phyloP scores from a whole-genome alignment of 2,888 invertebrate species.

The Fragum fragum region DNA sequence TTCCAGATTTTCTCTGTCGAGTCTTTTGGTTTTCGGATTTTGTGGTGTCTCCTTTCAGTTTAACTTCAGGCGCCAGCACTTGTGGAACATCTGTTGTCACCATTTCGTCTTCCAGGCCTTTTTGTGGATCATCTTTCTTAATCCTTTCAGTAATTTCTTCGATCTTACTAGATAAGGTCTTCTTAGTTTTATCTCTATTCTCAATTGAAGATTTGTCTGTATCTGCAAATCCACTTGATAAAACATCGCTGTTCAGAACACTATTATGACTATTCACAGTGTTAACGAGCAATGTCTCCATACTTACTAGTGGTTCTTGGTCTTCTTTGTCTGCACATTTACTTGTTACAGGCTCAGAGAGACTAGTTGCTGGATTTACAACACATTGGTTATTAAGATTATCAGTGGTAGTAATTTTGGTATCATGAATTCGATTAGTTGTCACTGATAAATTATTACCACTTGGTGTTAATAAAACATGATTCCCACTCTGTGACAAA shows the following conservation, averaged over 20 bases:
- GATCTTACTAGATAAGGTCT: constrained; percentile 62
- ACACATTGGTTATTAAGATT: no score
- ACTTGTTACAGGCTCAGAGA: no score
- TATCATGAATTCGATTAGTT: background rate
- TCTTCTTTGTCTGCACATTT: background rate
- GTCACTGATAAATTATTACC: background rate
- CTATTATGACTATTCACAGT: background rate
- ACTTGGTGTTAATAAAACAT: background rate
- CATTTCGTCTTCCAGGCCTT: background rate
- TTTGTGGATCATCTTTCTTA: constrained; percentile 53
- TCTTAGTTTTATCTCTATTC: constrained; percentile 56
- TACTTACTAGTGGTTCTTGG: background rate
- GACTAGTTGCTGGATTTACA: no score
- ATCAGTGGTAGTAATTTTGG: no score
- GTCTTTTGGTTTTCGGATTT: constrained; percentile 2
- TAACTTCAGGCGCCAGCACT: background rate
- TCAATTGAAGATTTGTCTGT: background rate
- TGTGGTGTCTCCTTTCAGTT: background rate
- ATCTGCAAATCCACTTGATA: background rate
- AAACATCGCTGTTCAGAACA: background rate
- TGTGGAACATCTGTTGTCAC: constrained; percentile 32
- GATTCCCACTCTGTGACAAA: background rate
- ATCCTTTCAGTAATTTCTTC: constrained; percentile 64
- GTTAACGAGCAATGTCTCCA: constrained; percentile 21
- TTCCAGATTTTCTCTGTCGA: constrained; percentile 15